Evolutionary conservation across 1,140 invertebrate species (phyloP).

Genomic region (Colletes gigas): DNA sequence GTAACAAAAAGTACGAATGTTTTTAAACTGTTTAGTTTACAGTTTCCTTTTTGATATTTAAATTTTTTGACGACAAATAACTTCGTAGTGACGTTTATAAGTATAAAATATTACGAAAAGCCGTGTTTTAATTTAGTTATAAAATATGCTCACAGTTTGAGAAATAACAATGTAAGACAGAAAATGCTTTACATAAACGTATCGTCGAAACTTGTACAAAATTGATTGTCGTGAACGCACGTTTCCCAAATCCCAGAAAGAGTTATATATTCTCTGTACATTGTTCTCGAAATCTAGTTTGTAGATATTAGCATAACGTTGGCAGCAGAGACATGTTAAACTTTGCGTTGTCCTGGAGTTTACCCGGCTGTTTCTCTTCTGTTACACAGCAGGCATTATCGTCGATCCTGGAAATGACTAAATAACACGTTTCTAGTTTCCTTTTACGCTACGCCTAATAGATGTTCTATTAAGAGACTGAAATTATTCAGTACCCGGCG

Average conservation of each 20-base stretch:
- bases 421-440: background rate
- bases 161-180: too few relatives aligned
- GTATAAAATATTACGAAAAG: too few relatives aligned
- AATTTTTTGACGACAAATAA: too few relatives aligned
- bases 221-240: background rate
- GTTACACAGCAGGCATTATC: background rate
- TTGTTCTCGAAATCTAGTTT: background rate
- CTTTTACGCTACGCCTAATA: background rate
- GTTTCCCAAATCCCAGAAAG: background rate
- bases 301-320: background rate
- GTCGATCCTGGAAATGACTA: background rate
- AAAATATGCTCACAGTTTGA: too few relatives aligned
- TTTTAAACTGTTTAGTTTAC: too few relatives aligned
- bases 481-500: background rate
- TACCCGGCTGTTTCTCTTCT: background rate
- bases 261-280: background rate
- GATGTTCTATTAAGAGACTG: background rate
- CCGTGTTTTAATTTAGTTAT: too few relatives aligned
- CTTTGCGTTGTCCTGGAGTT: constrained; percentile 15
- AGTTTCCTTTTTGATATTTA: too few relatives aligned
- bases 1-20: too few relatives aligned
- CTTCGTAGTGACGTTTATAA: too few relatives aligned
- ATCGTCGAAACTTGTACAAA: background rate
- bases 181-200: background rate
- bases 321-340: background rate